phyloP scores from a whole-genome alignment of 2,113 vertebrate species.

The Corythornis vintsioides region DNA sequence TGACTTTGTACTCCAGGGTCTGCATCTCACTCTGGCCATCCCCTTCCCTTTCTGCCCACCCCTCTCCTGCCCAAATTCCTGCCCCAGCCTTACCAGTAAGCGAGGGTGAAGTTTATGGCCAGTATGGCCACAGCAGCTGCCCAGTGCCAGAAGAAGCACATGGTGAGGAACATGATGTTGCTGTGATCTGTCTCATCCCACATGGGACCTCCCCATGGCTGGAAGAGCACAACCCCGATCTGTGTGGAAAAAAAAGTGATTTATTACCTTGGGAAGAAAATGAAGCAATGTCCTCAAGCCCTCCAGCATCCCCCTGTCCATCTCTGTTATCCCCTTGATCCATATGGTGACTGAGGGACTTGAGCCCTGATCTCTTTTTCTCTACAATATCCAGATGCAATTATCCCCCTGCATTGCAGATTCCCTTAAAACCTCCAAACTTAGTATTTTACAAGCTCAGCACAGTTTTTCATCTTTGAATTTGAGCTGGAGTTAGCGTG shows the following conservation, averaged over 20 bases:
- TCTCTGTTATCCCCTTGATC: background rate
- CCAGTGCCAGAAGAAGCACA: constrained; percentile 98
- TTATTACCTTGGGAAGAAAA: background rate
- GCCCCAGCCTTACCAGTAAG: constrained; percentile 79
- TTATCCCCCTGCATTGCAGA: background rate
- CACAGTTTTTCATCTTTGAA: background rate
- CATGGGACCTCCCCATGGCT: constrained; percentile 71
- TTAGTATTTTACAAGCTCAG: background rate
- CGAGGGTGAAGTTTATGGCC: constrained; percentile 59
- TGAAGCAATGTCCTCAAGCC: background rate
- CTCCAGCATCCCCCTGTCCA: background rate
- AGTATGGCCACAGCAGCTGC: constrained; percentile 75
- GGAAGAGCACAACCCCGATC: constrained; percentile 93
- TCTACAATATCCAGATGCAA: background rate
- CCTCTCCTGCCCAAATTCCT: background rate
- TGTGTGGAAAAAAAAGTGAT: constrained; percentile 51
- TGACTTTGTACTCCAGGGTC: background rate
- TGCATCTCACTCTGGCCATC: background rate
- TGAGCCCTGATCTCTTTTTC: background rate
- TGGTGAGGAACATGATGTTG: constrained; percentile 94
- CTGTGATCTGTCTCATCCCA: constrained; percentile 81
- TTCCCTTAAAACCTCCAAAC: background rate
- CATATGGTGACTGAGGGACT: rapidly evolving
- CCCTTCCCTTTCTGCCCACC: background rate
- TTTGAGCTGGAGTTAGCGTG: background rate